phyloP scores from a whole-genome alignment of 2,113 vertebrate genomes.

The Xiphorhynchus elegans region DNA sequence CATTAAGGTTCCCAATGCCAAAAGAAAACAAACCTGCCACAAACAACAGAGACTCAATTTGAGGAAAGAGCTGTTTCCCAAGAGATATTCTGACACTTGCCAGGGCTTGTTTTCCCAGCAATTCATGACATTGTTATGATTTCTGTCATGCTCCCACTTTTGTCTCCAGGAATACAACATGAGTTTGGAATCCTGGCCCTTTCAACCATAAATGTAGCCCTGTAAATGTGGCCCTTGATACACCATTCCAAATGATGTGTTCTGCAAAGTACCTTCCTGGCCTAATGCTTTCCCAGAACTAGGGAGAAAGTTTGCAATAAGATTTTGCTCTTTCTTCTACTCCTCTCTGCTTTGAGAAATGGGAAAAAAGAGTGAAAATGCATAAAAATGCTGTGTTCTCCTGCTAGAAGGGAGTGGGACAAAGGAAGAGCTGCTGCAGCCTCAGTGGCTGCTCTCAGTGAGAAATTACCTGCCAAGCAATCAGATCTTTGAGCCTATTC shows the following conservation, averaged over 20 bases:
- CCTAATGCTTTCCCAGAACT: background rate
- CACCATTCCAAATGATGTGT: background rate
- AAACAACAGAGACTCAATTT: background rate
- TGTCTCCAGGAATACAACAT: background rate
- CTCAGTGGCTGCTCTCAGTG: background rate
- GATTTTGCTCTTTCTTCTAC: background rate
- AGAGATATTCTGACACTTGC: background rate
- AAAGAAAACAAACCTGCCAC: background rate
- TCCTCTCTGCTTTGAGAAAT: background rate
- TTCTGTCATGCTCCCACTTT: background rate
- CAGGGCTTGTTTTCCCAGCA: background rate
- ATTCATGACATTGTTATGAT: background rate
- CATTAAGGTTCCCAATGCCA: background rate
- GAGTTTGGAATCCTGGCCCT: background rate
- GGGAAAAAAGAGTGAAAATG: background rate
- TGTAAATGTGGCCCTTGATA: background rate
- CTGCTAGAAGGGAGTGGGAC: background rate
- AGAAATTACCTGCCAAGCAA: slow-evolving; percentile 94
- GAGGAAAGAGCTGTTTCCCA: background rate
- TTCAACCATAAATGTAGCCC: background rate
- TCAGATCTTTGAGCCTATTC: slow-evolving; percentile 91
- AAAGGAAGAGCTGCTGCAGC: background rate
- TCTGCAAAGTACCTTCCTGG: background rate
- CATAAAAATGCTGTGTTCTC: background rate
- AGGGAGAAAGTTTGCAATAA: background rate